Conservation (phyloP, 2,797 vertebrate genomes). For the Pogoniulus pusillus region DNA sequence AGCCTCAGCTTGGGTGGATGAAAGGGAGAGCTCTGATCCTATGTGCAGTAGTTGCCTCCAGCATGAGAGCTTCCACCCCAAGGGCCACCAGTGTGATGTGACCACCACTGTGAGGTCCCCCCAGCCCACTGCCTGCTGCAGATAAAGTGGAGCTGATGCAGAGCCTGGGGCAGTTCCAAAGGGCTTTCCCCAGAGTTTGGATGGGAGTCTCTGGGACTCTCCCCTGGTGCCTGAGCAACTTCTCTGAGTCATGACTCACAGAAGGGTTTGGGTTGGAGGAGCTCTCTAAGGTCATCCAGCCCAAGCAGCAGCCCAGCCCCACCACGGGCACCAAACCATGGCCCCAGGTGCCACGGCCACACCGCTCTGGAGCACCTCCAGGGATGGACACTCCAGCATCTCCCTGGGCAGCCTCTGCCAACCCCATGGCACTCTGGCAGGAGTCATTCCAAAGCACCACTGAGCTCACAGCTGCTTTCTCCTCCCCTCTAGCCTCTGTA, state of each 20-base stretch:
- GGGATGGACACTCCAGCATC: too few species aligned
- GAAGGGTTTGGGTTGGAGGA: too few species aligned
- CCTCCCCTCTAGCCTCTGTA: conserved; percentile 82
- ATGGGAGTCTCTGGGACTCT: not conserved
- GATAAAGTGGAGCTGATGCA: not conserved
- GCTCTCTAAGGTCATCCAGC: too few species aligned
- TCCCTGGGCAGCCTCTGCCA: too few species aligned
- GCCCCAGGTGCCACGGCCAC: too few species aligned
- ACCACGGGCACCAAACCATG: too few species aligned
- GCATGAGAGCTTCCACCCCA: not conserved
- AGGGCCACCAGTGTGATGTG: not conserved
- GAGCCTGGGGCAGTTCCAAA: not conserved
- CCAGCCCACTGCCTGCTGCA: not conserved
- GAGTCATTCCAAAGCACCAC: not conserved
- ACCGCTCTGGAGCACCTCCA: too few species aligned
- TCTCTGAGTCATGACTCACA: not conserved
- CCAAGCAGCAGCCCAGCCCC: too few species aligned
- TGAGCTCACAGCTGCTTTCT: not conserved
- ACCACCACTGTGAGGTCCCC: not conserved
- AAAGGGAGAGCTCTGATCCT: not conserved
- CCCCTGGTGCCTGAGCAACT: not conserved
- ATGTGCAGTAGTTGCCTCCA: fast-evolving
- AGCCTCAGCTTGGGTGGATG: not conserved
- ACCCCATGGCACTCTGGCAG: too few species aligned
- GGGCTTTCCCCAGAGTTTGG: not conserved